Conservation (phyloP, 2,888 invertebrate species). For the Formica aserva region DNA sequence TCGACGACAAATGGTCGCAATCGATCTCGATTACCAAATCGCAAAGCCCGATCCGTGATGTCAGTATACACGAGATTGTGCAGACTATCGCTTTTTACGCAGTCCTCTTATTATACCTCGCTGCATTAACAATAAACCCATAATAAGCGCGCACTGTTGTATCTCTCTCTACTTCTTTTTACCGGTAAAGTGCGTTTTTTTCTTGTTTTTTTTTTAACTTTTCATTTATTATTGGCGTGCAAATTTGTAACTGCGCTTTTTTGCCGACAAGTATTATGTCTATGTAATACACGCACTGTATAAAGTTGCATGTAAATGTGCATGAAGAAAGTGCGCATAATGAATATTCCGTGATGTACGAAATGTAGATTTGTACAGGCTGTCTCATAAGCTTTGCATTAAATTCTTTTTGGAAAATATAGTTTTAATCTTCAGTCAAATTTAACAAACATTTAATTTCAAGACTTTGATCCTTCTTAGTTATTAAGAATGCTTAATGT, state of each 20-base stretch:
- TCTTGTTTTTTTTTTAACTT: neutral
- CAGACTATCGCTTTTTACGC: constrained; percentile 55
- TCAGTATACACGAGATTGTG: constrained; percentile 78
- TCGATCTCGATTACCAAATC: constrained; percentile 83
- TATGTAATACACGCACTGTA: neutral
- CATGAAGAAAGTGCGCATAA: constrained; percentile 57
- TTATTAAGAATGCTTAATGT: constrained; percentile 11
- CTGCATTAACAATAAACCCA: constrained; percentile 65
- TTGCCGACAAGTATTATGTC: neutral
- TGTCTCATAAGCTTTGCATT: constrained; percentile 40
- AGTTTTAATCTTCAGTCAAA: neutral
- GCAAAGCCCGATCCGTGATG: constrained; percentile 83
- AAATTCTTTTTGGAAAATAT: constrained; percentile 4
- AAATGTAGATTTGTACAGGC: constrained; percentile 45
- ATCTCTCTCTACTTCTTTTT: constrained; percentile 13
- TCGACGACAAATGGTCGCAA: constrained; percentile 83
- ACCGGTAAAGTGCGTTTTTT: constrained; percentile 16
- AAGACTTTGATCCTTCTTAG: neutral
- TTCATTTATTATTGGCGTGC: neutral
- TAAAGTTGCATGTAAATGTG: constrained; percentile 57
- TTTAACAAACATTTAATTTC: neutral
- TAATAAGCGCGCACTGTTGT: constrained; percentile 49
- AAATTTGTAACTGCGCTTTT: constrained; percentile 17
- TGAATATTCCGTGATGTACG: constrained; percentile 55
- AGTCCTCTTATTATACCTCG: constrained; percentile 57